Percentiles rank a stretch among this genome's conserved stretches.
These are phyloP conservation scores for Diadophis punctatus DNA, from an alignment of 2,113 vertebrate genomes.

Conservation along the genomic window DNA sequence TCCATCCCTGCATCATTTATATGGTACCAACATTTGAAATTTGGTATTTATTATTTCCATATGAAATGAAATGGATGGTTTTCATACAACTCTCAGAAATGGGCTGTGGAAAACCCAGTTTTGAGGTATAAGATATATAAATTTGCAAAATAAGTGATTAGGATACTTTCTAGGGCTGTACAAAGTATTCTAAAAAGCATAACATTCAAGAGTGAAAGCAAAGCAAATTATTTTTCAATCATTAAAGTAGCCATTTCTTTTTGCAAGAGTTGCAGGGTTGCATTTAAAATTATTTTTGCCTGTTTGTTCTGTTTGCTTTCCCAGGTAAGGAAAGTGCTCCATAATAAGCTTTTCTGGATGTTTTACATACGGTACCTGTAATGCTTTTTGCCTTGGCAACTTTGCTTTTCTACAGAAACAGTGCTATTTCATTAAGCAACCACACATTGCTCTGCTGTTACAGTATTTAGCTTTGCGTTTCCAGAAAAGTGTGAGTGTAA, in stretches of 20 bases:
- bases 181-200: not conserved
- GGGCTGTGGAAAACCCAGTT: not conserved
- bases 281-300: not conserved
- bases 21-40: not conserved
- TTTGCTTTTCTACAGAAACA: not conserved
- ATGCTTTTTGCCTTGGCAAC: slow-evolving; percentile 6
- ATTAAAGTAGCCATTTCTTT: not conserved
- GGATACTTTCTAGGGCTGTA: not conserved
- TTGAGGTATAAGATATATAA: not conserved
- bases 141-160: not conserved
- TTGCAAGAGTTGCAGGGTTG: not conserved
- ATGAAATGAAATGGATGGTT: not conserved
- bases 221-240: not conserved
- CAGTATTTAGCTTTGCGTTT: slow-evolving; percentile 22
- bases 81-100: not conserved
- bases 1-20: not conserved
- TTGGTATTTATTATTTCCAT: not conserved
- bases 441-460: slow-evolving; percentile 9
- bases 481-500: slow-evolving; percentile 5
- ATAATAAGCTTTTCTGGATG: not conserved
- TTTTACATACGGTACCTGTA: not conserved
- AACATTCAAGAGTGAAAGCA: not conserved
- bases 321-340: not conserved
- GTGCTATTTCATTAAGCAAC: slow-evolving; percentile 3
- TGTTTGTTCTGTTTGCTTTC: not conserved